These are phyloP conservation scores for Irena cyanogastra DNA, from an alignment of 2,113 vertebrate genomes.

Conservation along the genomic window DNA sequence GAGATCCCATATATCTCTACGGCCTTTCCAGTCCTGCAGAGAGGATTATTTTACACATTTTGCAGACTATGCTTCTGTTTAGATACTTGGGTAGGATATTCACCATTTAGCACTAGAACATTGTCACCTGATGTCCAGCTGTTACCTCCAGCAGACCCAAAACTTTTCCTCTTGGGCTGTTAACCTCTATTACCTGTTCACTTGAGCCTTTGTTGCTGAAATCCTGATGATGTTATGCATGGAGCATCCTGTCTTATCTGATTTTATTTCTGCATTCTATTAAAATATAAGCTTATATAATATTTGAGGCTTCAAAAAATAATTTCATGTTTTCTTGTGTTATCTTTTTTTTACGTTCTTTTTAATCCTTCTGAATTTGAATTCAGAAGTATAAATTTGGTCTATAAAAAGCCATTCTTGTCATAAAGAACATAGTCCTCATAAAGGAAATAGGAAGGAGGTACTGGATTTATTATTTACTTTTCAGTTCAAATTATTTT, in stretches of 20 bases:
- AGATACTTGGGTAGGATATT: neutral
- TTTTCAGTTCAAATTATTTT: neutral
- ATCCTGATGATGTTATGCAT: neutral
- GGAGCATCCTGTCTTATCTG: neutral
- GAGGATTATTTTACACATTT: neutral
- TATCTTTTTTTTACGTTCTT: neutral
- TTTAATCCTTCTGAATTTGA: neutral
- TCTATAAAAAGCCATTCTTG: neutral
- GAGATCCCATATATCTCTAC: neutral
- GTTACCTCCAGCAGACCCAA: neutral
- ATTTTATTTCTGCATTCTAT: neutral
- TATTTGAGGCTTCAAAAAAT: neutral
- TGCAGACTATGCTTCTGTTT: neutral
- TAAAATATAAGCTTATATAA: neutral
- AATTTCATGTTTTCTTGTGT: neutral
- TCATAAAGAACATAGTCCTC: neutral
- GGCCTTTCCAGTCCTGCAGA: neutral
- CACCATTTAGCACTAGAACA: neutral
- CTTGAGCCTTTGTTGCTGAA: neutral
- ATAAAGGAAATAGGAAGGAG: neutral
- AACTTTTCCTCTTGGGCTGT: neutral
- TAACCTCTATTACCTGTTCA: neutral
- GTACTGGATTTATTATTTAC: neutral
- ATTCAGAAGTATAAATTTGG: neutral
- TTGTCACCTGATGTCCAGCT: accelerated